A percentile compares a stretch with the other conserved stretches of the same genome.
Conservation (phyloP, 23 tunicate species). For the Botrylloides violaceus region DNA sequence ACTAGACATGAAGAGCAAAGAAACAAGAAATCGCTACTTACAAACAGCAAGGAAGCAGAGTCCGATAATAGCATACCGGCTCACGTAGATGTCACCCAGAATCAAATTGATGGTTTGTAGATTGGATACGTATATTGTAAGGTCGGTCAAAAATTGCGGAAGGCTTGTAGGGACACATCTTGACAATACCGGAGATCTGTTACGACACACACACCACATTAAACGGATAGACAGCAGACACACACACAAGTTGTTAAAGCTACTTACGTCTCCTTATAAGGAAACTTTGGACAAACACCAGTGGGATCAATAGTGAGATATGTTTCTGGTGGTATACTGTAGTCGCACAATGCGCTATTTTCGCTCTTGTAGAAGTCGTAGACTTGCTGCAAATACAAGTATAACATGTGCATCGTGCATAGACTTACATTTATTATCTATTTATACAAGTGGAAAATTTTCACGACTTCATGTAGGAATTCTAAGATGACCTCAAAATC, state of each 20-base stretch:
- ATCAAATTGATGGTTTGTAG: constrained; percentile 40
- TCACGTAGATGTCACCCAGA: constrained; percentile 66
- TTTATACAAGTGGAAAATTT: no score
- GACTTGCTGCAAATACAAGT: constrained; percentile 32
- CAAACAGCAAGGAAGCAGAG: constrained; percentile 68
- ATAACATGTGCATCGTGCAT: no score
- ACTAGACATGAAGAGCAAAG: no score
- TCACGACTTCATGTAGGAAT: no score
- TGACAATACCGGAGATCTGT: constrained; percentile 39
- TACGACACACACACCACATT: not conserved
- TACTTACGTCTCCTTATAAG: constrained; percentile 21
- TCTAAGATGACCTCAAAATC: no score
- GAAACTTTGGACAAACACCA: constrained; percentile 66
- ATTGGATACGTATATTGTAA: constrained; percentile 30
- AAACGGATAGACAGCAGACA: no score
- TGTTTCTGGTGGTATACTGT: constrained; percentile 26
- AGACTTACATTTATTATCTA: no score
- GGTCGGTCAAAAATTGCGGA: constrained; percentile 31
- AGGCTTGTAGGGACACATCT: constrained; percentile 72
- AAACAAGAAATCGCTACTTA: no score
- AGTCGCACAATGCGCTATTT: constrained; percentile 47
- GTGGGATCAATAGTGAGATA: constrained; percentile 16
- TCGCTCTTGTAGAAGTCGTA: constrained; percentile 43
- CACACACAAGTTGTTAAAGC: not conserved
- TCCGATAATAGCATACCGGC: constrained; percentile 62